These are phyloP conservation scores for Thyatira batis DNA, from an alignment of 2,888 invertebrate genomes.

Conservation along the genomic window DNA sequence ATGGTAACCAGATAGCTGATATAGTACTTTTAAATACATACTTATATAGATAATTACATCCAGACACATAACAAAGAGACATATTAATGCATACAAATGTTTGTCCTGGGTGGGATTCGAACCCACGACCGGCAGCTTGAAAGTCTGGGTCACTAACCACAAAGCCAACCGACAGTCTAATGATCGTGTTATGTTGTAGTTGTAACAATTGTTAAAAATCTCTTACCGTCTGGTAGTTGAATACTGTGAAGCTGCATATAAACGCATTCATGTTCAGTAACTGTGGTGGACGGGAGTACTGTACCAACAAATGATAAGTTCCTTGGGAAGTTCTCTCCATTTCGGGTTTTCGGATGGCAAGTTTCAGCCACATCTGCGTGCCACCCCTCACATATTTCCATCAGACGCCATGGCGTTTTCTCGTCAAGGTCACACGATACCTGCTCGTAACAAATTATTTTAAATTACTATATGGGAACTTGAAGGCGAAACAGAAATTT, in stretches of 20 bases:
- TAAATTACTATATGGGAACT: background rate
- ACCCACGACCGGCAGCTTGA: no score
- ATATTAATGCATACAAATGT: no score
- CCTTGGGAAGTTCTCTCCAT: conserved; percentile 48
- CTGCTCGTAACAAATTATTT: conserved; percentile 35
- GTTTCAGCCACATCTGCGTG: conserved; percentile 55
- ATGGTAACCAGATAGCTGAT: no score
- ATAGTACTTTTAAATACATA: no score
- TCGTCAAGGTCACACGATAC: conserved; percentile 58
- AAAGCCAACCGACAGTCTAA: no score
- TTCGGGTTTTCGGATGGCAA: conserved; percentile 54
- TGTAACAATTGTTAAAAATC: no score
- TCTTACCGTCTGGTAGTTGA: conserved; percentile 61
- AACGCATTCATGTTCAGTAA: conserved; percentile 56
- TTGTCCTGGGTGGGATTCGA: no score
- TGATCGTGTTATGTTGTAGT: no score
- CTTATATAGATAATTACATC: no score
- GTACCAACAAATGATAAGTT: conserved; percentile 62
- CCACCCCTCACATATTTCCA: conserved; percentile 75
- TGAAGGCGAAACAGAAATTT: background rate
- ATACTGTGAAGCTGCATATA: conserved; percentile 62
- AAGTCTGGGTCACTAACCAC: no score
- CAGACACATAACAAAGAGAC: no score
- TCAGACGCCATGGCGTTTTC: conserved; percentile 57
- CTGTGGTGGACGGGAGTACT: conserved; percentile 42